phyloP scores from a whole-genome alignment of 2,888 invertebrate genomes.

The Callyntrura guangdongensis region DNA sequence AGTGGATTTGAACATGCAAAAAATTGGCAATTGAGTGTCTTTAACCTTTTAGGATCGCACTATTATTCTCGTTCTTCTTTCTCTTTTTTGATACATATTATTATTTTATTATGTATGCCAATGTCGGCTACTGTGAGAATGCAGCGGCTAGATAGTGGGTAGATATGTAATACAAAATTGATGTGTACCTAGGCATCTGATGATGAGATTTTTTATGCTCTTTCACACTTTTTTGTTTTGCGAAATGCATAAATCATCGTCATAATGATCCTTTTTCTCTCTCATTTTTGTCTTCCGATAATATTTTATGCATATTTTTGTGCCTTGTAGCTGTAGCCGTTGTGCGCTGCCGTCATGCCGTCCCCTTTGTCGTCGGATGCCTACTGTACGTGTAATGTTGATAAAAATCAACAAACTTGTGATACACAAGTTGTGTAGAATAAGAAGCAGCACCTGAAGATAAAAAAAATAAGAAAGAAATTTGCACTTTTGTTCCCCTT shows the following conservation, averaged over 20 bases:
- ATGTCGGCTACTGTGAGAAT: slow-evolving; percentile 43
- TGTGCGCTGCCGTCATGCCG: background rate
- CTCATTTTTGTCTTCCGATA: background rate
- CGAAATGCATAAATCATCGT: slow-evolving; percentile 59
- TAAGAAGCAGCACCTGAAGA: background rate
- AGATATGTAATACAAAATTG: background rate
- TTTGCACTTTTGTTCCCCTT: slow-evolving; percentile 55
- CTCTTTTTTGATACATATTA: slow-evolving; percentile 3
- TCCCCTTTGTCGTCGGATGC: background rate
- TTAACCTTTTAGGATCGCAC: slow-evolving; percentile 71
- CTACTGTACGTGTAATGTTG: background rate
- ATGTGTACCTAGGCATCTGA: background rate
- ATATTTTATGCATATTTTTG: background rate
- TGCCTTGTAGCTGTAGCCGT: background rate
- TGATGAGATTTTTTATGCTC: slow-evolving; percentile 31
- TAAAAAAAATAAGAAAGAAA: slow-evolving; percentile 26
- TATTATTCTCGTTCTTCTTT: slow-evolving; percentile 32
- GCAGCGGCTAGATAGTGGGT: background rate
- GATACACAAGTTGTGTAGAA: too few relatives aligned
- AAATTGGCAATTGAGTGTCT: slow-evolving; percentile 76
- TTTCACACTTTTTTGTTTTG: slow-evolving; percentile 60
- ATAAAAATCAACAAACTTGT: too few relatives aligned
- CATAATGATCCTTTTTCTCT: slow-evolving; percentile 52
- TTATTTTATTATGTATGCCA: background rate
- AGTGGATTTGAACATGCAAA: slow-evolving; percentile 57